These are phyloP conservation scores for Cordylochernes scorpioides DNA, from an alignment of 2,888 invertebrate genomes.

Conservation along the genomic window DNA sequence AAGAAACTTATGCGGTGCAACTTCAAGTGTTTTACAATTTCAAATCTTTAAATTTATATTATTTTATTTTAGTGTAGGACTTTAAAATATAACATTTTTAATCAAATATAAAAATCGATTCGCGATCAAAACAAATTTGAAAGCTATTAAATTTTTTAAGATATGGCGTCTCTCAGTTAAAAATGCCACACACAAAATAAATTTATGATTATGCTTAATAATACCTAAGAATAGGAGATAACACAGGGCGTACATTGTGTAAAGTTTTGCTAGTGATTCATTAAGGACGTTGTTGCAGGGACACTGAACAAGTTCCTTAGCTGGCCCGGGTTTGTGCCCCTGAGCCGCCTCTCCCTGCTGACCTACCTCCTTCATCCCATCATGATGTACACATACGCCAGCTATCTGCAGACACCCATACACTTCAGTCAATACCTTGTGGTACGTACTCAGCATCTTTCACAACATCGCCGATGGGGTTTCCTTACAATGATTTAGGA, in stretches of 20 bases:
- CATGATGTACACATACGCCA: slow-evolving; percentile 10
- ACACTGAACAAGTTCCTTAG: slow-evolving; percentile 7
- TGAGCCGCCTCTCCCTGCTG: slow-evolving; percentile 8
- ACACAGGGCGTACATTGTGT: background rate
- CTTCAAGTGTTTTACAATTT: no score
- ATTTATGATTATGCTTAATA: background rate
- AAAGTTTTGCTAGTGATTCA: background rate
- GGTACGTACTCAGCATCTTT: no score
- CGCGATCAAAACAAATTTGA: no score
- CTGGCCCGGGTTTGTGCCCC: slow-evolving; percentile 10
- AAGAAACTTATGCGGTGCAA: no score
- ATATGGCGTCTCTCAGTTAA: no score
- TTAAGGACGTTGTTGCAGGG: slow-evolving; percentile 5
- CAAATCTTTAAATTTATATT: no score
- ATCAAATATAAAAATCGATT: no score
- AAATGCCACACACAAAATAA: background rate
- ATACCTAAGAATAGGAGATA: background rate
- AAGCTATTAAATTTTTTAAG: no score
- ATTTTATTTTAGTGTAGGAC: no score
- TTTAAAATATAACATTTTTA: no score
- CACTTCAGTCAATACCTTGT: slow-evolving; percentile 11
- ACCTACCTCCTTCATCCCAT: slow-evolving; percentile 11
- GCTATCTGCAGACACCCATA: slow-evolving; percentile 9
- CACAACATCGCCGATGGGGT: no score
- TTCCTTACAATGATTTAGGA: no score